These are phyloP conservation scores for Pollenia griseotomentosa DNA, from an alignment of 2,888 invertebrate species.

Conservation along the genomic window DNA sequence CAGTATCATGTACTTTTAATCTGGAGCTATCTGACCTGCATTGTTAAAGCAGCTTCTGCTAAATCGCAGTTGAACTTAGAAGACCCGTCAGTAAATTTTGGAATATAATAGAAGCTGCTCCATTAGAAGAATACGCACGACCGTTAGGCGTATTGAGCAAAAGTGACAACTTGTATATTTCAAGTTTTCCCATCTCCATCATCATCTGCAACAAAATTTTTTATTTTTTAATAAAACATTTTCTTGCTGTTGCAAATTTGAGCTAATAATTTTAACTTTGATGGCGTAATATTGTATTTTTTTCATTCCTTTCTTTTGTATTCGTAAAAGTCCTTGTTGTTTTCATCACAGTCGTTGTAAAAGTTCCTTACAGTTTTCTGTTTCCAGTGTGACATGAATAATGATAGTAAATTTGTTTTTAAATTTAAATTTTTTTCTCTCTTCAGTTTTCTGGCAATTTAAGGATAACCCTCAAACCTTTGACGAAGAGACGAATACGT, in stretches of 20 bases:
- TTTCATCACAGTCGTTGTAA: conserved; percentile 1
- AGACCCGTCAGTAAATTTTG: too few species aligned
- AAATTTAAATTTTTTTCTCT: neutral
- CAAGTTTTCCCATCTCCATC: neutral
- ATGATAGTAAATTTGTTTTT: conserved; percentile 52
- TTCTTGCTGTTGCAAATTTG: conserved; percentile 25
- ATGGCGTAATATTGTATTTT: conserved; percentile 5
- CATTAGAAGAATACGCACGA: neutral
- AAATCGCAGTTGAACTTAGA: too few species aligned
- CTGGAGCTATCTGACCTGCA: too few species aligned
- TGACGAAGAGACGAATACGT: too few species aligned
- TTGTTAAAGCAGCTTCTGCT: too few species aligned
- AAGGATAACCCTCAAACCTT: neutral
- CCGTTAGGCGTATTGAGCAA: neutral
- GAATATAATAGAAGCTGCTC: too few species aligned
- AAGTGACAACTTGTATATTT: too few species aligned
- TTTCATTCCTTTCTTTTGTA: neutral
- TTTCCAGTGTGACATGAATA: conserved; percentile 57
- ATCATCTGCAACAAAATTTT: conserved; percentile 5
- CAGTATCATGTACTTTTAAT: too few species aligned
- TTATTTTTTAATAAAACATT: neutral
- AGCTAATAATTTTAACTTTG: conserved; percentile 24
- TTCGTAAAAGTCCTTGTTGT: conserved; percentile 6
- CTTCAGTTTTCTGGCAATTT: conserved; percentile 1
- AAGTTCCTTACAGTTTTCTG: neutral